Conservation (phyloP, 2,888 invertebrate genomes). For the Acronicta psi region DNA sequence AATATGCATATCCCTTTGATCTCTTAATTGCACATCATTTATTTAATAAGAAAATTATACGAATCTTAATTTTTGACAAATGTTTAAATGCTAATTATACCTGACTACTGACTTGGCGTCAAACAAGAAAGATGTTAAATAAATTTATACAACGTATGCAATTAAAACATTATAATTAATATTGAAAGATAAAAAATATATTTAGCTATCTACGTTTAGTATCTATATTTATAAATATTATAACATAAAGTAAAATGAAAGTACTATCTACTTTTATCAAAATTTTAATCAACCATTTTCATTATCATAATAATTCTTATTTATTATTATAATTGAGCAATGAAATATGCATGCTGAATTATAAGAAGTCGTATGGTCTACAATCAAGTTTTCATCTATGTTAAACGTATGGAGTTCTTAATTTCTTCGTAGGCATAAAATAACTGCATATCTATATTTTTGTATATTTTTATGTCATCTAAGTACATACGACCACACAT, state of each 20-base stretch:
- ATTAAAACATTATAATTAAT: constrained; percentile 11
- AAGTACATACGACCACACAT: too few relatives aligned
- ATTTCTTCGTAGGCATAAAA: neutral
- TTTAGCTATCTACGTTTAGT: neutral
- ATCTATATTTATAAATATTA: constrained; percentile 3
- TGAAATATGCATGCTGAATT: constrained; percentile 15
- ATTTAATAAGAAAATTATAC: neutral
- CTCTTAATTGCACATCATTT: neutral
- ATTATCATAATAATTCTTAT: constrained; percentile 14
- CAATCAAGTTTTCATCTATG: constrained; percentile 7
- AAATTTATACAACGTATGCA: neutral
- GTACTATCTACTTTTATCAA: constrained; percentile 14
- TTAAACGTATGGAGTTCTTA: neutral
- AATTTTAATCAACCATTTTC: constrained; percentile 14
- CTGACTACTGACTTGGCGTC: neutral
- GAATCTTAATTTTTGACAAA: constrained; percentile 5
- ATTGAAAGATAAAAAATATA: constrained; percentile 2
- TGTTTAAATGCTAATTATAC: constrained; percentile 1
- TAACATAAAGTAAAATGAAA: constrained; percentile 16
- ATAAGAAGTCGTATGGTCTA: constrained; percentile 1
- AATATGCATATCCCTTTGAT: too few relatives aligned
- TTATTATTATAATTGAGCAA: constrained; percentile 30
- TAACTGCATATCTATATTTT: neutral
- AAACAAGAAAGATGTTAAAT: neutral
- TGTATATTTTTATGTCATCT: too few relatives aligned